Percentiles rank a stretch among this genome's conserved stretches.
Conservation (phyloP, 2,113 vertebrate genomes). For the Bufo gargarizans region DNA sequence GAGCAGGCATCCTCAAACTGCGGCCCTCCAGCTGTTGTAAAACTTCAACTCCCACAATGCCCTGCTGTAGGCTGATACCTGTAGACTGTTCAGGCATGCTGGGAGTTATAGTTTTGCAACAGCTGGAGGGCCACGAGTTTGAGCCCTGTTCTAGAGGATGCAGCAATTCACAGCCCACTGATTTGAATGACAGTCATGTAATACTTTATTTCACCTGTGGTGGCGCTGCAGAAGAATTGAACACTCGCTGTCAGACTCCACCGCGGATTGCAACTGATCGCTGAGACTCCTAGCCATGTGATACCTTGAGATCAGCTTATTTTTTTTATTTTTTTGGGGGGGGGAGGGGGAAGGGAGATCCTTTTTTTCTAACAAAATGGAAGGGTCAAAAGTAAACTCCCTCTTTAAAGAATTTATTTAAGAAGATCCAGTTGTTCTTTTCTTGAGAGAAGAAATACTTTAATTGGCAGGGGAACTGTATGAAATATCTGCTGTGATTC, state of each 20-base stretch:
- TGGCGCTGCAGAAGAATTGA: neutral
- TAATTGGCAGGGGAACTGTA: neutral
- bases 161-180: too few species aligned
- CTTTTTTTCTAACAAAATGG: too few species aligned
- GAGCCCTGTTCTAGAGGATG: too few species aligned
- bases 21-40: too few species aligned
- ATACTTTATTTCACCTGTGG: neutral
- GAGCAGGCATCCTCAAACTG: too few species aligned
- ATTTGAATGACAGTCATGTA: neutral
- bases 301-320: neutral
- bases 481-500: neutral
- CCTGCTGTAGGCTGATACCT: too few species aligned
- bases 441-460: neutral
- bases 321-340: neutral
- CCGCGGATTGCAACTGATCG: neutral
- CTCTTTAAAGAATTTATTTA: neutral
- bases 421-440: neutral
- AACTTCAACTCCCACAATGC: too few species aligned
- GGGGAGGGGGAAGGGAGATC: too few species aligned
- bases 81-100: too few species aligned
- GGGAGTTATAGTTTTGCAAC: too few species aligned
- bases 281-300: neutral
- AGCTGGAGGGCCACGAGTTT: too few species aligned
- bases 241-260: neutral
- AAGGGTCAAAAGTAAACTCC: neutral